Conservation (phyloP, 1,140 invertebrate genomes). For the Copidosoma floridanum region DNA sequence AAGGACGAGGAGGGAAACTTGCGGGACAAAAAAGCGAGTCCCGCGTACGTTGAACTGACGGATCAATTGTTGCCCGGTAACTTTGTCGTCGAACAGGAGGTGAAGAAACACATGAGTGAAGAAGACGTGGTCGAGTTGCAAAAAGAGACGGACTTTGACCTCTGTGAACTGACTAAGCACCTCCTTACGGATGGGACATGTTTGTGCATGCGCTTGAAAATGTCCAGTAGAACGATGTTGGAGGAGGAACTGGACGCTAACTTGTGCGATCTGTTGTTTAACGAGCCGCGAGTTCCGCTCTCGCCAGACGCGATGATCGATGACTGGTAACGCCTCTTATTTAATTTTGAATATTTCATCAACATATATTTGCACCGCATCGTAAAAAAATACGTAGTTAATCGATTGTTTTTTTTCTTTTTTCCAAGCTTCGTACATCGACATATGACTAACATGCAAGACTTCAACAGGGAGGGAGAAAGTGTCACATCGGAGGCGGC, state of each 20-base stretch:
- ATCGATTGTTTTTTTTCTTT: no score
- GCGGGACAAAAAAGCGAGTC: constrained; percentile 47
- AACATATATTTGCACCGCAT: no score
- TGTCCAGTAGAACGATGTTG: constrained; percentile 33
- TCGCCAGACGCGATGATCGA: constrained; percentile 32
- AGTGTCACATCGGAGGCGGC: background rate
- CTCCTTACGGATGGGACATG: constrained; percentile 49
- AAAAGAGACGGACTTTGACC: background rate
- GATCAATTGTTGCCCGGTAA: constrained; percentile 46
- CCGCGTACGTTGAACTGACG: constrained; percentile 46
- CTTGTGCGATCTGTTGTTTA: constrained; percentile 44
- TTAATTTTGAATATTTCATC: background rate
- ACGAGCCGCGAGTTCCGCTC: constrained; percentile 37
- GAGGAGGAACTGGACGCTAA: constrained; percentile 44
- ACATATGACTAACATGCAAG: background rate
- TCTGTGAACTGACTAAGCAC: constrained; percentile 28
- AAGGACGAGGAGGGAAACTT: constrained; percentile 51
- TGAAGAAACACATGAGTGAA: constrained; percentile 43
- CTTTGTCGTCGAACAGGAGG: constrained; percentile 46
- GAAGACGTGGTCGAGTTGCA: constrained; percentile 33
- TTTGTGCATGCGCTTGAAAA: constrained; percentile 45
- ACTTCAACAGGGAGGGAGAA: background rate
- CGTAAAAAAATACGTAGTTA: no score
- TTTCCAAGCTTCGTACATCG: constrained; percentile 6
- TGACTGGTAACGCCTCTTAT: constrained; percentile 41